Conservation (phyloP, 2,888 invertebrate genomes). For the Crossocerus cetratus region DNA sequence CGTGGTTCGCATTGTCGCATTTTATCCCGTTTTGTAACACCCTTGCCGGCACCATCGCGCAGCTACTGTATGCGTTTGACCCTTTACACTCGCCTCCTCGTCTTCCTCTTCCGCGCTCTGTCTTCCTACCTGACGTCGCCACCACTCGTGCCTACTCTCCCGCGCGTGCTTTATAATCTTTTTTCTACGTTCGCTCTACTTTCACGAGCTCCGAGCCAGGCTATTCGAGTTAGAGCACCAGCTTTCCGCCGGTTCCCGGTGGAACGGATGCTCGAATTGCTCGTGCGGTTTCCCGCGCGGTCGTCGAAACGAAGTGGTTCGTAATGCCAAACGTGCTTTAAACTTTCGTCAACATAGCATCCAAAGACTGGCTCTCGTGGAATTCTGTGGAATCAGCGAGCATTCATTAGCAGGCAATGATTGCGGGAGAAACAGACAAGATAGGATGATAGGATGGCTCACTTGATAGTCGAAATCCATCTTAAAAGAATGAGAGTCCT, state of each 20-base stretch:
- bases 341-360: slow-evolving; percentile 38
- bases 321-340: slow-evolving; percentile 29
- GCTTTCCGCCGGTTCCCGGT: slow-evolving; percentile 6
- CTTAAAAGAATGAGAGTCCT: slow-evolving; percentile 1
- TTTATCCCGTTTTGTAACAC: slow-evolving; percentile 23
- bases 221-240: slow-evolving; percentile 15
- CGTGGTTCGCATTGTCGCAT: slow-evolving; percentile 38
- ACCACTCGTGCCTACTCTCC: neutral
- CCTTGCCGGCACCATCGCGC: slow-evolving; percentile 17
- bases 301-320: slow-evolving; percentile 16
- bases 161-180: neutral
- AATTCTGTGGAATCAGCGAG: too few relatives aligned
- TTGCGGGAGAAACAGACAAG: too few relatives aligned
- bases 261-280: slow-evolving; percentile 31
- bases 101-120: slow-evolving; percentile 4
- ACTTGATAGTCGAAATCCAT: neutral
- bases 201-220: neutral
- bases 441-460: too few relatives aligned
- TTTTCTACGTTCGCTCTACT: slow-evolving; percentile 21
- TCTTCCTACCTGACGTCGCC: slow-evolving; percentile 8
- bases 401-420: too few relatives aligned
- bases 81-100: slow-evolving; percentile 31
- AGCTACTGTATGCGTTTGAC: slow-evolving; percentile 41
- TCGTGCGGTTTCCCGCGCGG: slow-evolving; percentile 39
- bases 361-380: neutral